phyloP scores from a whole-genome alignment of 1,140 invertebrate species.

The Drosophila funebris region DNA sequence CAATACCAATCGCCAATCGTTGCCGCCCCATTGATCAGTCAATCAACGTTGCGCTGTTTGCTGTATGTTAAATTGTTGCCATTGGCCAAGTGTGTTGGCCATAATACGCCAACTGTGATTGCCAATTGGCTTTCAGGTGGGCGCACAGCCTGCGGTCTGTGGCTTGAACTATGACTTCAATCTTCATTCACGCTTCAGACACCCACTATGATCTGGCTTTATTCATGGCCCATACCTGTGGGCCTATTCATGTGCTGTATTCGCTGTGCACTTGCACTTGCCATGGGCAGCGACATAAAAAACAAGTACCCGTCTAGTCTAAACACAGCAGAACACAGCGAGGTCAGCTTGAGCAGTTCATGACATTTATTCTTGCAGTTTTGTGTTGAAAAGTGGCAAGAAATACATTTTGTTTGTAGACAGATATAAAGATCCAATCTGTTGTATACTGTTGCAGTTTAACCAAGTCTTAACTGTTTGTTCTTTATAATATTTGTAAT shows the following conservation, averaged over 20 bases:
- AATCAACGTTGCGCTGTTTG: conserved; percentile 44
- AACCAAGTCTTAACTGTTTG: no score
- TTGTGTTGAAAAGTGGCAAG: no score
- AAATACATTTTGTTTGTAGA: no score
- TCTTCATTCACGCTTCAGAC: conserved; percentile 20
- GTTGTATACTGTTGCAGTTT: no score
- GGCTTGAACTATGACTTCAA: conserved; percentile 41
- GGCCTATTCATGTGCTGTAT: background rate
- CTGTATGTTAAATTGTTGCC: background rate
- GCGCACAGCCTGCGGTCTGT: conserved; percentile 14
- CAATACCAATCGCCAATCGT: conserved; percentile 8
- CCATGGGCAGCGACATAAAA: background rate
- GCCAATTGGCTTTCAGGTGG: conserved; percentile 4
- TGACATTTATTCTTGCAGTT: no score
- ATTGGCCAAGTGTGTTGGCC: conserved; percentile 1
- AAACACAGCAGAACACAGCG: background rate
- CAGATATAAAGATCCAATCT: no score
- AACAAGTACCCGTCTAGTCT: background rate
- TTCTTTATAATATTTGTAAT: no score
- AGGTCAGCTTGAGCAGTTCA: background rate
- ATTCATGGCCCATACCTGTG: conserved; percentile 5
- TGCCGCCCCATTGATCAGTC: conserved; percentile 56
- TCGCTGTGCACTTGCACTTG: background rate
- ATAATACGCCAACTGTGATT: background rate
- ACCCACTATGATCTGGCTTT: conserved; percentile 8